phyloP scores from a whole-genome alignment of 2,113 vertebrate genomes.

The Myrmecobius fasciatus region DNA sequence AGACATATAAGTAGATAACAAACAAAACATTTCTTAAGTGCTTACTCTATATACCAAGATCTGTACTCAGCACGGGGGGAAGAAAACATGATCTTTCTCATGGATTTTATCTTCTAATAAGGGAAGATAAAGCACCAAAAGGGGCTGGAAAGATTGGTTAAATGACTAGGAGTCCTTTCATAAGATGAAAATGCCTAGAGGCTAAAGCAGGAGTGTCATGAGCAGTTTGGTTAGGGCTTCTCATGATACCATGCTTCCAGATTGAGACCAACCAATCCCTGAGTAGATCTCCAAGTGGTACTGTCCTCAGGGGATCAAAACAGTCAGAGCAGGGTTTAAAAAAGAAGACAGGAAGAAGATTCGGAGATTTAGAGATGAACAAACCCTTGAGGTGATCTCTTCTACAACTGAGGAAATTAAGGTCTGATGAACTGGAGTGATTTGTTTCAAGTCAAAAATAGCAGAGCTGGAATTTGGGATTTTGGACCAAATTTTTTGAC shows the following conservation, averaged over 20 bases:
- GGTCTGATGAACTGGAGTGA: neutral
- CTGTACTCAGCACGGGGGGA: neutral
- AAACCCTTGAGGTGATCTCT: neutral
- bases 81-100: neutral
- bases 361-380: neutral
- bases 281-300: neutral
- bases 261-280: neutral
- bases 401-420: conserved; percentile 20
- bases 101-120: no score
- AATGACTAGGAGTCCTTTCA: neutral
- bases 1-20: no score
- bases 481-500: neutral
- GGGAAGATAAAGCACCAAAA: no score
- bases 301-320: neutral
- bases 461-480: neutral
- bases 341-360: neutral
- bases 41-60: neutral
- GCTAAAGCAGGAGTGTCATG: neutral
- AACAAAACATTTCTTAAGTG: neutral
- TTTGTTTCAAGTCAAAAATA: neutral
- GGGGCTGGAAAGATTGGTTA: neutral
- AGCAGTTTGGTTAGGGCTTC: neutral
- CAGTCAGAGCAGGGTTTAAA: neutral
- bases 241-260: neutral
- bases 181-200: neutral